Base-by-base conservation (phyloP, 35 echinoderm and acorn worm species). In the Anneissia japonica region DNA sequence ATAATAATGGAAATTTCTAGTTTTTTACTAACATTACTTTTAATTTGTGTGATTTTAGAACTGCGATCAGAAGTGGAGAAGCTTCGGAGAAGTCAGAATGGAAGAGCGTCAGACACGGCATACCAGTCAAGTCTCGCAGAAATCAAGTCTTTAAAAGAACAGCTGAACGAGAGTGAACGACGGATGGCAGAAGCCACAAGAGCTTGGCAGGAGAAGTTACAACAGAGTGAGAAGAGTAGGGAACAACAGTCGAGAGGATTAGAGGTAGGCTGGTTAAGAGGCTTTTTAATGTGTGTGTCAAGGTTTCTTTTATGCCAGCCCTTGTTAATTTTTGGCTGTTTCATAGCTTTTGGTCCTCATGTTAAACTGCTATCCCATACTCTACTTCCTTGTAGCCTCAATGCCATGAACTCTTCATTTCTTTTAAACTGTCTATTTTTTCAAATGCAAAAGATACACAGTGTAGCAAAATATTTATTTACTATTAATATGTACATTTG, bases 191-290 rank as follows among this genome's bases (percentile, higher is more conserved):
- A 93, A 33, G 84, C 88, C 56, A 86, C 43, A 37, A 75, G 73
- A 51, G 41, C 87, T 28, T 89, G 87, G 87, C 29, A 82, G 45
- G 79, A 82, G 28, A 89, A 64, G 37, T n/a, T 89, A 73, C 51
- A 81, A 46, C 77, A 89, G 43, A 37, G 37, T 72, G 87, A 89
- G 64, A 89, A n/a, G 28, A 81, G 79, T 31, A 81, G 46, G 28
- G 41, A 36, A 31, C 21, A 72, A n/a, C 77, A 89, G 75, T 83
- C 87, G 23, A 55, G 73, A 34, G 43, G 56, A 28, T 38, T 77
- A 36, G 87, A 89, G 87, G 87, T 89, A 40, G 35, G 83, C 23
- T n/a, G n/a, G n/a, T n/a, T n/a, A n/a, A n/a, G n/a, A n/a, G n/a
- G n/a, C n/a, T n/a, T n/a, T n/a, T n/a, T n/a, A n/a, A n/a, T n/a